phyloP scores from a whole-genome alignment of 2,113 vertebrate genomes.

The Oreochromis niloticus region DNA sequence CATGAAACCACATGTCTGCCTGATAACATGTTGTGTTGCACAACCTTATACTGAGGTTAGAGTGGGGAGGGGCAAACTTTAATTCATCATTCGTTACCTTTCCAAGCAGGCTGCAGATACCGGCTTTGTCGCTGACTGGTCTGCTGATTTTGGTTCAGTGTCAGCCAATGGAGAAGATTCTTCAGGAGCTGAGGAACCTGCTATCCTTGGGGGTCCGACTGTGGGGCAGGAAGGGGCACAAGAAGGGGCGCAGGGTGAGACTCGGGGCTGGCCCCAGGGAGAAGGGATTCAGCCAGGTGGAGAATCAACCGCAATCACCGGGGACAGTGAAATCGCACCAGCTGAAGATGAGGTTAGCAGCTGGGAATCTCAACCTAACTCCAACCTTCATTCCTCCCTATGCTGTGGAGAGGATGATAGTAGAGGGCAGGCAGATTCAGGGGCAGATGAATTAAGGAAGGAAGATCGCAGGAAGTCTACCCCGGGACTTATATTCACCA shows the following conservation, averaged over 20 bases:
- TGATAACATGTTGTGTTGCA: not conserved
- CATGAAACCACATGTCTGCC: not conserved
- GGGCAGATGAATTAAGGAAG: not conserved
- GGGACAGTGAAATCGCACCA: conserved; percentile 42
- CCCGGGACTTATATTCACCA: conserved; percentile 68
- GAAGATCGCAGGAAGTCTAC: conserved; percentile 49
- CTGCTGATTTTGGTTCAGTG: conserved; percentile 77
- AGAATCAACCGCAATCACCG: conserved; percentile 37
- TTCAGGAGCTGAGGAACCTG: not conserved
- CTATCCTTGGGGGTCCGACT: conserved; percentile 39
- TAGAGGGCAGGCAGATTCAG: not conserved
- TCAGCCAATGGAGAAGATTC: conserved; percentile 58
- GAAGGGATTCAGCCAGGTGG: conserved; percentile 41
- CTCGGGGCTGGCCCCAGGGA: conserved; percentile 53
- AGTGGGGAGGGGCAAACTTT: not conserved
- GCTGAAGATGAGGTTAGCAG: conserved; percentile 67
- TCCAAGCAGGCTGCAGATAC: conserved; percentile 71
- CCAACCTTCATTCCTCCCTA: conserved; percentile 27
- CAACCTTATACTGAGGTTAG: not conserved
- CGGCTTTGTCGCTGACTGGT: conserved; percentile 72
- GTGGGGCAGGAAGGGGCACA: conserved; percentile 38
- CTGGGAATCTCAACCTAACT: conserved; percentile 58
- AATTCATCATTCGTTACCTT: conserved; percentile 69
- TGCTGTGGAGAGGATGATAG: conserved; percentile 2
- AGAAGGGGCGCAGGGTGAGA: conserved; percentile 41